phyloP scores from a whole-genome alignment of 2,113 vertebrate genomes.

The Neofelis nebulosa region DNA sequence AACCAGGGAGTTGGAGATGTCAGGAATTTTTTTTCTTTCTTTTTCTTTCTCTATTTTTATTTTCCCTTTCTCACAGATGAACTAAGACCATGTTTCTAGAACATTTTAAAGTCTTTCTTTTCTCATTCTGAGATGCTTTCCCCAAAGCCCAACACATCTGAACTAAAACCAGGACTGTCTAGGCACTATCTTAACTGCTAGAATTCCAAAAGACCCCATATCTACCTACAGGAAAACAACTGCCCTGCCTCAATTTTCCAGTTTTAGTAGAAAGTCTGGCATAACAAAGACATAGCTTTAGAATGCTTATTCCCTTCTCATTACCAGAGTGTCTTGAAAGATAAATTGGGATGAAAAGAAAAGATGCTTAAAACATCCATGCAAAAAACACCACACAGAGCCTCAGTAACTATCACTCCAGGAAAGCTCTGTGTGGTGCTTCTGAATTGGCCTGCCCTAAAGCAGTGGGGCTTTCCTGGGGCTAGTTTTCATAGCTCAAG shows the following conservation, averaged over 20 bases:
- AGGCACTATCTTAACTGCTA: background rate
- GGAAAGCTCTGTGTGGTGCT: background rate
- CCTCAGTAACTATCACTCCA: background rate
- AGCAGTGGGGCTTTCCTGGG: background rate
- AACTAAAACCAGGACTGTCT: background rate
- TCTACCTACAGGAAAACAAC: background rate
- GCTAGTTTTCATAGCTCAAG: background rate
- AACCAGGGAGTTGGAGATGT: background rate
- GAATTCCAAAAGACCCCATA: background rate
- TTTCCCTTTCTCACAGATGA: background rate
- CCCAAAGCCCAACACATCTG: background rate
- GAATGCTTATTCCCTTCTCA: background rate
- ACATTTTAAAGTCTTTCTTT: background rate
- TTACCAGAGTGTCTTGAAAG: background rate
- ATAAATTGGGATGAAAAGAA: conserved; percentile 10
- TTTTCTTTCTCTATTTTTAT: background rate
- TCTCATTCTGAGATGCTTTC: background rate
- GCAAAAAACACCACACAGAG: background rate
- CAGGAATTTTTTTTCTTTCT: background rate
- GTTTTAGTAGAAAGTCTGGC: background rate
- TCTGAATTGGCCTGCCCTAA: background rate
- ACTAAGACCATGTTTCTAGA: background rate
- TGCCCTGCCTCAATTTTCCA: background rate
- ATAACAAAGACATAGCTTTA: background rate
- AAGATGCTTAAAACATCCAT: background rate